These are phyloP conservation scores for Hydropsyche betteni DNA, from an alignment of 2,888 invertebrate species.

Conservation along the genomic window DNA sequence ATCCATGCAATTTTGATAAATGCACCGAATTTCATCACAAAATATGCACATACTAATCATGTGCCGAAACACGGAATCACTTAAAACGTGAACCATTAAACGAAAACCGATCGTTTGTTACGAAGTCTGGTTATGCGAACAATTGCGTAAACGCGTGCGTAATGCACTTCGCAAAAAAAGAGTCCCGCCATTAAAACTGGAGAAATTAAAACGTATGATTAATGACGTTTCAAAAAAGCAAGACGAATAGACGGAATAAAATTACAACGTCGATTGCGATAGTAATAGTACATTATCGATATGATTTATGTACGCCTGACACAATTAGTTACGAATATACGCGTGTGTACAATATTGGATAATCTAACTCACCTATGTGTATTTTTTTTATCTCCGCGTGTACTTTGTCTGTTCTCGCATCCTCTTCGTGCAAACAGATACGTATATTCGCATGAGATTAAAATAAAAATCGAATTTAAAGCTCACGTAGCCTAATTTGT, in stretches of 20 bases:
- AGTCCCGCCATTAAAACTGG: not conserved
- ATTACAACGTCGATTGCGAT: constrained; percentile 21
- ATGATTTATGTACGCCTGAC: constrained; percentile 13
- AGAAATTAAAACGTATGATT: constrained; percentile 21
- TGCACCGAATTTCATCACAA: too few relatives aligned
- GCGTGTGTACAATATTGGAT: too few relatives aligned
- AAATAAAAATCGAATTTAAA: constrained; percentile 3
- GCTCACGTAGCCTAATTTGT: constrained; percentile 16
- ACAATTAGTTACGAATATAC: constrained; percentile 4
- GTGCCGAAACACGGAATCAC: too few relatives aligned
- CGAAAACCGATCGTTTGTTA: too few relatives aligned
- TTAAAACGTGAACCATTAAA: too few relatives aligned
- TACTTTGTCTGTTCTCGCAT: too few relatives aligned
- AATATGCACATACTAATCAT: too few relatives aligned
- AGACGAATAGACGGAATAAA: constrained; percentile 28
- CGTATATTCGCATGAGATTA: constrained; percentile 4
- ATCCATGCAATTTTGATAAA: too few relatives aligned
- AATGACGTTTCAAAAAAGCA: not conserved
- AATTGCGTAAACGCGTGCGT: not conserved
- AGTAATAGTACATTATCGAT: constrained; percentile 23
- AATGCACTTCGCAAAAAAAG: constrained; percentile 9
- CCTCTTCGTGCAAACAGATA: not conserved
- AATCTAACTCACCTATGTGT: too few relatives aligned
- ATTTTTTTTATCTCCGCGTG: too few relatives aligned
- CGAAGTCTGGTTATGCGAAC: not conserved